Evolutionary conservation across 2,888 invertebrate species (phyloP), one percentile per base, ranked within the genome.

Genomic region (Drosophila antonietae): DNA sequence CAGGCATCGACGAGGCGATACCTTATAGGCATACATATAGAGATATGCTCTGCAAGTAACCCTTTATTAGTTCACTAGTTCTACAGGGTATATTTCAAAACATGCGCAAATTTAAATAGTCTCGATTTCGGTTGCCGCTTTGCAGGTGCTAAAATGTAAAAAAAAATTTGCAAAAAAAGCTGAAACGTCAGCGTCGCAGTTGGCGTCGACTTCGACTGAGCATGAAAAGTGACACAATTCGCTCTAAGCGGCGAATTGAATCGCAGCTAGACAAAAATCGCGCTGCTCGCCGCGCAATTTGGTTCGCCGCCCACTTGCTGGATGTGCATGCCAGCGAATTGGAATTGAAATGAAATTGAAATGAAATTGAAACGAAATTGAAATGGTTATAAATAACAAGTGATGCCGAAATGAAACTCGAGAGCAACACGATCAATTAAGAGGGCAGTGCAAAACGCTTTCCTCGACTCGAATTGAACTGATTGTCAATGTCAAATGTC

Each of bases 221-320:
- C 73, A 55, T 57, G 63, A 33, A 55, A 66, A 73, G 28, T 80
- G 81, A 84, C 88, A 84, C 81, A 89, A 80, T 78, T 79, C 65
- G 47, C 60, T 59, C 62, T n/a, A 23, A 33, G 58, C 68, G 63
- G 63, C 63, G 68, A 75, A 68, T 75, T 74, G 49, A 56, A 56
- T 43, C 28, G 53, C 53, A 37, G 20, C 49, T 31, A n/a, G 39
- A n/a, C 53, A 23, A 61, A 23, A 58, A 60, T 61, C 70, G 62
- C 66, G 56, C 66, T 74, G 78, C 78, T 78, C 75, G 77, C 75
- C 66, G 78, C 75, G 81, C 89, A 89, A 86, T 90, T 90, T 86
- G 79, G 86, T 83, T 86, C 77, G 28, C 47, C 47, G 77, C 72
- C 67, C 90, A 84, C 87, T 90, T 80, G 73, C 73, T 80, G 73